phyloP scores from a whole-genome alignment of 2,113 vertebrate genomes.

The Microtus richardsoni region DNA sequence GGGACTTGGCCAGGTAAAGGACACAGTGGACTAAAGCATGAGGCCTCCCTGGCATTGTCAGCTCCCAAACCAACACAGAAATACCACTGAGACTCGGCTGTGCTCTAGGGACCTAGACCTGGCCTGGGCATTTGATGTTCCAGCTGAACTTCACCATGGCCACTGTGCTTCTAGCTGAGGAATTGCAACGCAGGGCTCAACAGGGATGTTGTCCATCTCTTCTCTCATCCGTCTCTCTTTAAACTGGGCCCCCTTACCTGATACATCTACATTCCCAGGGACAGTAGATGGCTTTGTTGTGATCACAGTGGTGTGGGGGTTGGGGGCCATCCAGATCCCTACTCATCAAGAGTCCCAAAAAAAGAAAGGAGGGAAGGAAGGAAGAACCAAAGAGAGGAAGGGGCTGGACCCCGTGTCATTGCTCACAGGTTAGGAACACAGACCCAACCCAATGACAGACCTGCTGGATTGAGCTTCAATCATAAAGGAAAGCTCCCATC shows the following conservation, averaged over 20 bases:
- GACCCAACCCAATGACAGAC: constrained; percentile 26
- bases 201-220: neutral
- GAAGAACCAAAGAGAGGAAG: constrained; percentile 69
- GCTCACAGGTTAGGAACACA: constrained; percentile 11
- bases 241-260: neutral
- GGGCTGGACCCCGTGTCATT: neutral
- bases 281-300: neutral
- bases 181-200: rapidly evolving
- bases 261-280: neutral
- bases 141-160: neutral
- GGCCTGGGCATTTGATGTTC: neutral
- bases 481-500: constrained; percentile 78
- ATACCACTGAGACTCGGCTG: rapidly evolving
- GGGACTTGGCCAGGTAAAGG: neutral
- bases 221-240: neutral
- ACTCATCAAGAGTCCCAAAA: constrained; percentile 6
- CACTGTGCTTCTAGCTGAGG: neutral
- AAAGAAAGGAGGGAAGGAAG: constrained; percentile 67
- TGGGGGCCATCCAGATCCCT: neutral
- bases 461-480: constrained; percentile 64
- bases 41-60: neutral
- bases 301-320: neutral
- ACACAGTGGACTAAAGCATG: neutral
- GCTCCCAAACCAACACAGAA: neutral
- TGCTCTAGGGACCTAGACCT: too few relatives aligned